Evolutionary conservation across 2,888 invertebrate species (phyloP).

Genomic region (Machimus rusticus): DNA sequence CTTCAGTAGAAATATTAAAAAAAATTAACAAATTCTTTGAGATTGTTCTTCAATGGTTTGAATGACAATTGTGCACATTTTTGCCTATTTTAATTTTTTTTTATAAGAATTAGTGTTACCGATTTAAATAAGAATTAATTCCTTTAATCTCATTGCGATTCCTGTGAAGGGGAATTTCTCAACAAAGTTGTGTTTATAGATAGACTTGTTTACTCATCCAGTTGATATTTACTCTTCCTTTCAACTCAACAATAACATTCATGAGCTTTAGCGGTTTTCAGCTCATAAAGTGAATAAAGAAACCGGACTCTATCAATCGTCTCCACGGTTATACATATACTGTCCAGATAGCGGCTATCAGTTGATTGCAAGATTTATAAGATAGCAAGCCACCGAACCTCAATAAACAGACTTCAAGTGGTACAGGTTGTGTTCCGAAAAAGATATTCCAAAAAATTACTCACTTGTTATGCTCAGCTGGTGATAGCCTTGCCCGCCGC

Average conservation of each 20-base stretch:
- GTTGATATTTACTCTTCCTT: not conserved
- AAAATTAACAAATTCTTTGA: no score
- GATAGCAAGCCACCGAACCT: not conserved
- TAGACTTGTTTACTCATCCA: not conserved
- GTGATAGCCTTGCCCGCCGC: constrained; percentile 66
- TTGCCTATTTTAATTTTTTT: no score
- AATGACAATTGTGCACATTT: no score
- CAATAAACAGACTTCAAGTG: not conserved
- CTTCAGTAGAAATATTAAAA: no score
- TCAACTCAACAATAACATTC: not conserved
- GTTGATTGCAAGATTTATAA: not conserved
- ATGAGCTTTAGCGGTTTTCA: not conserved
- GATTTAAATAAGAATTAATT: no score
- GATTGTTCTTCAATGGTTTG: no score
- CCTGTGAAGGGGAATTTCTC: not conserved
- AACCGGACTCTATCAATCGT: not conserved
- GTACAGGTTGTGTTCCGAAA: not conserved
- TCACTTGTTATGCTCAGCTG: constrained; percentile 75
- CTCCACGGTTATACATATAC: not conserved
- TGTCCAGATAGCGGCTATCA: not conserved
- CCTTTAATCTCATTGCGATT: no score
- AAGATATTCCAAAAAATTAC: constrained; percentile 51
- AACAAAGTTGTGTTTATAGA: not conserved
- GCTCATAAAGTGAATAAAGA: not conserved
- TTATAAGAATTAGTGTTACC: no score